Evolutionary conservation across 2,888 invertebrate genomes (phyloP).

Genomic region (Blomia tropicalis): DNA sequence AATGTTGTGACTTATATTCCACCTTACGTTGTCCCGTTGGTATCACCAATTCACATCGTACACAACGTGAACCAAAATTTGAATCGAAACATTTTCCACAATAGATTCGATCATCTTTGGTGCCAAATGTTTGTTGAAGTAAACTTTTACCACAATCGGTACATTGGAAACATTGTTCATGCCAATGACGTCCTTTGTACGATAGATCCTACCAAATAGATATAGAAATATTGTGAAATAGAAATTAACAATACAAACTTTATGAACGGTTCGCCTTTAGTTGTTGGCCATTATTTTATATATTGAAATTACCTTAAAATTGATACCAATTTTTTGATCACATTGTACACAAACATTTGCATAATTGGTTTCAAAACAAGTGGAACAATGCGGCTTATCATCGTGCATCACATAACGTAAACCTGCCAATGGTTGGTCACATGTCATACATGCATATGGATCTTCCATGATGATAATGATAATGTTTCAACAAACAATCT

Average conservation of each 20-base stretch:
- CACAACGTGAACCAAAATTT: slow-evolving; percentile 96
- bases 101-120: slow-evolving; percentile 96
- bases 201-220: slow-evolving; percentile 67
- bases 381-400: slow-evolving; percentile 96
- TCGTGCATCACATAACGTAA: slow-evolving; percentile 96
- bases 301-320: slow-evolving; percentile 76
- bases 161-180: slow-evolving; percentile 98
- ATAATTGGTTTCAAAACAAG: slow-evolving; percentile 97
- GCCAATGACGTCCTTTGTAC: slow-evolving; percentile 99
- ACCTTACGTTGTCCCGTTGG: slow-evolving; percentile 99
- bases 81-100: slow-evolving; percentile 99
- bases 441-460: slow-evolving; percentile 98
- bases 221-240: background rate
- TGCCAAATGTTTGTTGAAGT: slow-evolving; percentile 98
- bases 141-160: slow-evolving; percentile 91
- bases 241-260: background rate
- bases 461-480: slow-evolving; percentile 98
- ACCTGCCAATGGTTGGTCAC: slow-evolving; percentile 88
- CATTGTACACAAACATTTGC: slow-evolving; percentile 97
- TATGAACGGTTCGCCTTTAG: background rate
- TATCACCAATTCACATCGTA: slow-evolving; percentile 97
- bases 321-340: slow-evolving; percentile 87
- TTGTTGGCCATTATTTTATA: too few species aligned
- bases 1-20: slow-evolving; percentile 99
- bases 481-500: too few species aligned